Base-by-base conservation (phyloP, 1,140 invertebrate genomes). In the Meloidogyne hapla region DNA sequence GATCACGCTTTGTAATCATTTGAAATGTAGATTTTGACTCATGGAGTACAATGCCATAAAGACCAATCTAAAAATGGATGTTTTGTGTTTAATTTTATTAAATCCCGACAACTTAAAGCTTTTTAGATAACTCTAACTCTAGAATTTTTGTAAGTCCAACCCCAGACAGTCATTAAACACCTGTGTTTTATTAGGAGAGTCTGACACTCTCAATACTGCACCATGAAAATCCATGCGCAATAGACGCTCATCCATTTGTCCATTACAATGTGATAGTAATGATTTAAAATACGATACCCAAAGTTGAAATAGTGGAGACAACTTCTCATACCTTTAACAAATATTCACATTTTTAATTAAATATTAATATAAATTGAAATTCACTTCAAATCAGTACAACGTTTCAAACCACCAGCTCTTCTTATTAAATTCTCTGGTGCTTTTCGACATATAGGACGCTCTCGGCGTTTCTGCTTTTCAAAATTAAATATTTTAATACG, bases 41-140 rank as follows among this genome's bases (percentile, higher is more conserved):
- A 23, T 81, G 81, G n/a, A 81, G 42, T 18, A 81, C 80, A 65
- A 81, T 83, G 3, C 80, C 80, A 42, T 81, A 56, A 1, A 83
- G 40, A 15, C 80, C 80, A 69, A 81, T 81, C 79, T 80, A 79
- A 48, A 76, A 63, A 21, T 40, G 15, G 1, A 1, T 45, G 26
- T 6, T n/a, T 21, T n/a, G n/a, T n/a, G n/a, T n/a, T n/a, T n/a
- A n/a, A n/a, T n/a, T n/a, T n/a, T n/a, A n/a, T n/a, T n/a, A n/a
- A n/a, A n/a, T n/a, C n/a, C n/a, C n/a, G n/a, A n/a, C n/a, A n/a
- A n/a, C n/a, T n/a, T n/a, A n/a, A n/a, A n/a, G n/a, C n/a, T n/a
- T n/a, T n/a, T n/a, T n/a, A n/a, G n/a, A n/a, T n/a, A n/a, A n/a
- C n/a, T n/a, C n/a, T n/a, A n/a, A n/a, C n/a, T n/a, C n/a, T n/a